Percentiles rank a stretch among this genome's conserved stretches.
These are phyloP conservation scores for Lycorma delicatula DNA, from an alignment of 1,140 invertebrate genomes.

Conservation along the genomic window DNA sequence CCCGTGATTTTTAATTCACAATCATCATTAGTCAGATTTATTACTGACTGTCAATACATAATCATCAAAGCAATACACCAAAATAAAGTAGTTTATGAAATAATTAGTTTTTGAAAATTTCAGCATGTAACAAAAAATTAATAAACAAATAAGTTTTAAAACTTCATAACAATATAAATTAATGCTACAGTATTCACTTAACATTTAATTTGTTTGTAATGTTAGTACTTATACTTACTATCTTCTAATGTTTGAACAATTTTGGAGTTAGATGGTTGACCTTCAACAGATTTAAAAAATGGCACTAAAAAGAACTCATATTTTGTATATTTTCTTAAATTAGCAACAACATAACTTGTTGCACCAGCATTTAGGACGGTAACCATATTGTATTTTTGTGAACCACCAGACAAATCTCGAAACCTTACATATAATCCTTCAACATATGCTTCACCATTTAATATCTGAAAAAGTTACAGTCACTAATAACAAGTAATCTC, in stretches of 20 bases:
- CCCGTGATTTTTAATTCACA: too few species aligned
- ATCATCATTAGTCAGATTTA: too few species aligned
- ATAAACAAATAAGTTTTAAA: too few species aligned
- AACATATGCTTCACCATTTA: slow-evolving; percentile 47
- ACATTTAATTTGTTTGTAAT: too few species aligned
- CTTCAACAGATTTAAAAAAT: slow-evolving; percentile 74
- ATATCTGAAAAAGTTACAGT: slow-evolving; percentile 36
- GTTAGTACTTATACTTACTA: slow-evolving; percentile 40
- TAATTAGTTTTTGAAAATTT: too few species aligned
- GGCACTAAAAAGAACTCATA: slow-evolving; percentile 87
- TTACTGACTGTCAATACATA: too few species aligned
- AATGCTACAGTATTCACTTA: too few species aligned
- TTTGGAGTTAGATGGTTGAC: slow-evolving; percentile 68
- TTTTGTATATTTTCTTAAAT: slow-evolving; percentile 70
- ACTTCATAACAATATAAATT: too few species aligned
- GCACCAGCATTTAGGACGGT: slow-evolving; percentile 57
- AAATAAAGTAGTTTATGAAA: too few species aligned
- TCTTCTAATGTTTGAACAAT: slow-evolving; percentile 61
- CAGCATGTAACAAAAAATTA: too few species aligned
- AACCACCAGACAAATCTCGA: slow-evolving; percentile 58
- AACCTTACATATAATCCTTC: slow-evolving; percentile 92
- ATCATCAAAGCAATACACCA: too few species aligned
- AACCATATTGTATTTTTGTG: slow-evolving; percentile 56
- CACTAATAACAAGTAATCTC: too few species aligned
- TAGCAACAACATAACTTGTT: slow-evolving; percentile 56